Conservation (phyloP, 2,888 invertebrate genomes). For the Meta bourneti region DNA sequence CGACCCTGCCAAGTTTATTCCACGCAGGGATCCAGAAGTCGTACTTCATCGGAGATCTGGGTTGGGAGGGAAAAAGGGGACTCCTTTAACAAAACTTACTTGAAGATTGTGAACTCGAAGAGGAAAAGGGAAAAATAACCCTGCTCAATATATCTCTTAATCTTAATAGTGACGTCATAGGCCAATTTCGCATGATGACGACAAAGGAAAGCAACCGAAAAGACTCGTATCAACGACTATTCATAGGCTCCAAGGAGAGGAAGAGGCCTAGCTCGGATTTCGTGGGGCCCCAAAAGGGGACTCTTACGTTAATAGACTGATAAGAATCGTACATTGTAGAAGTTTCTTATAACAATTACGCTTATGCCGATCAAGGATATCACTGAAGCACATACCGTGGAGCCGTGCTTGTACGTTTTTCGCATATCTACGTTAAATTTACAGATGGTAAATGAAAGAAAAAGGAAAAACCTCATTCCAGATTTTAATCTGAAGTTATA, state of each 20-base stretch:
- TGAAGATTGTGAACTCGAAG: background rate
- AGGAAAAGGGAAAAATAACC: background rate
- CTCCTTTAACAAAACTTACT: background rate
- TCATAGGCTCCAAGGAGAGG: conserved; percentile 33
- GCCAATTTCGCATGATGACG: conserved; percentile 56
- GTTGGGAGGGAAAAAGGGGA: background rate
- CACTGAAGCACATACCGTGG: background rate
- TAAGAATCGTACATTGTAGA: conserved; percentile 60
- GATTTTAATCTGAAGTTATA: background rate
- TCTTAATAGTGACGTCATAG: conserved; percentile 65
- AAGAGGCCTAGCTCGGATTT: conserved; percentile 25
- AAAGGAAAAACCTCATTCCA: background rate
- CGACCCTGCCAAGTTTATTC: background rate
- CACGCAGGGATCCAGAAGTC: background rate
- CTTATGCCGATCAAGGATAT: conserved; percentile 10
- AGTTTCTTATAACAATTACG: conserved; percentile 41
- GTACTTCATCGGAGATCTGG: background rate
- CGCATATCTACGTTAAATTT: background rate
- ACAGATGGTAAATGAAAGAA: background rate
- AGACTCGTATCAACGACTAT: conserved; percentile 46
- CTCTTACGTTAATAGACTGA: conserved; percentile 56
- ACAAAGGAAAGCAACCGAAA: conserved; percentile 34
- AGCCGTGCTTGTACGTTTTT: background rate
- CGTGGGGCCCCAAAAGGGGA: conserved; percentile 59
- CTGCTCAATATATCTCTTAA: conserved; percentile 29